Conservation (phyloP, 2,888 invertebrate species). For the Gastrophysa polygoni region DNA sequence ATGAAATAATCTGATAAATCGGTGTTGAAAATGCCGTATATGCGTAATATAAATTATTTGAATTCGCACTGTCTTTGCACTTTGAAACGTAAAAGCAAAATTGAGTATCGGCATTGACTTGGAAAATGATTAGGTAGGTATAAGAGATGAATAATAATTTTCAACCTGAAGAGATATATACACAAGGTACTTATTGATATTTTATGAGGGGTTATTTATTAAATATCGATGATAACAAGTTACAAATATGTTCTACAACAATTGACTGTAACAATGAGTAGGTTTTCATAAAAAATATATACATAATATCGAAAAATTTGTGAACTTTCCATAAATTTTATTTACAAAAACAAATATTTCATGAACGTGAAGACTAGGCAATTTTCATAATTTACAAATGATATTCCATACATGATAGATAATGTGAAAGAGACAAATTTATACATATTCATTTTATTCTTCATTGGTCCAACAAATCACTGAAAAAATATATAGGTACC, state of each 20-base stretch:
- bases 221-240: slow-evolving; percentile 42
- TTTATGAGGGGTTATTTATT: slow-evolving; percentile 26
- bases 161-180: background rate
- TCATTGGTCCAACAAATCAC: slow-evolving; percentile 53
- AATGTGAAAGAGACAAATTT: slow-evolving; percentile 28
- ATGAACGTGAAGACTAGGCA: slow-evolving; percentile 46
- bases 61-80: too few relatives aligned
- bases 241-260: slow-evolving; percentile 40
- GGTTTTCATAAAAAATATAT: slow-evolving; percentile 42
- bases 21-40: too few relatives aligned
- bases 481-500: slow-evolving; percentile 34
- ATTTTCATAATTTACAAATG: slow-evolving; percentile 35
- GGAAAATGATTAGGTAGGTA: too few relatives aligned
- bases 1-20: too few relatives aligned
- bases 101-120: too few relatives aligned
- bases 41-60: too few relatives aligned
- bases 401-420: slow-evolving; percentile 15
- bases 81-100: too few relatives aligned
- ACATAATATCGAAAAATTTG: slow-evolving; percentile 35
- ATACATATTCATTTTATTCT: slow-evolving; percentile 33
- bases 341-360: slow-evolving; percentile 37
- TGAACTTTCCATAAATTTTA: slow-evolving; percentile 34
- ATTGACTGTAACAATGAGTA: slow-evolving; percentile 39
- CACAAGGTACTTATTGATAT: background rate
- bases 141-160: background rate